Base-by-base conservation (phyloP, 2,113 vertebrate species). In the Ancistrus triradiatus region DNA sequence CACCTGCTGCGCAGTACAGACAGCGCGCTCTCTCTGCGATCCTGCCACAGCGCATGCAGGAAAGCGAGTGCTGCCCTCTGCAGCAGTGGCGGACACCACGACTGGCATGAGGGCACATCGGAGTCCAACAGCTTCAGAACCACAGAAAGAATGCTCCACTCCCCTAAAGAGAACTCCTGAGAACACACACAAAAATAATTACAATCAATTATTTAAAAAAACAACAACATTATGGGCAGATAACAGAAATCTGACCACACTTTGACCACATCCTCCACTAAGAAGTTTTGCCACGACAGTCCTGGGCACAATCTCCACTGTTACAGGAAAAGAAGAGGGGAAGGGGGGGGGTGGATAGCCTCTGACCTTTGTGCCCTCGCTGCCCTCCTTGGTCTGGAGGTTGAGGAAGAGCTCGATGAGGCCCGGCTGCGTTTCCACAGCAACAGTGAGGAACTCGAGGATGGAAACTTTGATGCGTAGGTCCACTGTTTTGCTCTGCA, bases 381-480 rank as follows among this genome's bases (percentile, higher is more conserved):
- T 87, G 33, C 91, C 86, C 7, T 98, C 91, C 71, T 93, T 97
- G 65, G 92, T 91, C 76, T 97, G 91, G 66, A 99, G 84, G 62
- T 97, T 98, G 38, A 99, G 91, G 72, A 99, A 99, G 0, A 99
- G 89, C 66, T 99, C 96, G 0, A 98, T 99, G 66, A 99, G 95
- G 14, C 96, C 96, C 0, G 96, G 96, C 10, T 99, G 96, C 0
- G 96, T 99, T 81, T 99, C 95, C 56, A 99, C 96, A 0, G 96
- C 95, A 0, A 99, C 94, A 0, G 96, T 96, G 60, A 99, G 91
- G 77, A 99, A 98, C 63, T 99, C 96, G 15, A 99, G 83, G 46
- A 97, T 98, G 91, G 97, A 96, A 72, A 97, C 94, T 72, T 99
- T 99, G 75, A 98, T 95, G 40, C 95, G 88, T 91, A 98, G 93